phyloP scores from a whole-genome alignment of 1,140 invertebrate genomes.

The Calycopis cecrops region DNA sequence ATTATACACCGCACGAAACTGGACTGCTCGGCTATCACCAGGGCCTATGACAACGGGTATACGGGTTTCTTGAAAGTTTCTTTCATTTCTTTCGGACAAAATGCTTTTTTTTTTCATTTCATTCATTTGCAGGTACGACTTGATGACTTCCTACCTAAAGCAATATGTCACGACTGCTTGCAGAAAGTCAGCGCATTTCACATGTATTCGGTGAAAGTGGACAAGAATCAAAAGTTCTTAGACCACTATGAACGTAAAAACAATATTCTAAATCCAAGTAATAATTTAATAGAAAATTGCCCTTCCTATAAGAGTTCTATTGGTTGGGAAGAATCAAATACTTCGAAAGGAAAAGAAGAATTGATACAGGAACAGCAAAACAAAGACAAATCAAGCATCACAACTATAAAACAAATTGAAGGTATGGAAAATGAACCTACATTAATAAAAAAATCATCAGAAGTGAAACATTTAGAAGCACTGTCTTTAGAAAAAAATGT shows the following conservation, averaged over 20 bases:
- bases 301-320: no score
- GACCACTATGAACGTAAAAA: slow-evolving; percentile 55
- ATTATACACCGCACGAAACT: no score
- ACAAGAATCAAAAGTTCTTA: slow-evolving; percentile 64
- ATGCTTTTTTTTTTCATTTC: background rate
- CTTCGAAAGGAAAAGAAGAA: no score
- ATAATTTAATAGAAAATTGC: no score
- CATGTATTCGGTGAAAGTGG: slow-evolving; percentile 56
- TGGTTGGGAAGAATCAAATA: no score
- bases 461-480: slow-evolving; percentile 56
- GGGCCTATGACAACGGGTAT: no score
- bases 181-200: slow-evolving; percentile 52
- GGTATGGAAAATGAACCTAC: slow-evolving; percentile 38
- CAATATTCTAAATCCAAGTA: slow-evolving; percentile 28
- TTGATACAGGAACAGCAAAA: no score
- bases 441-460: slow-evolving; percentile 44
- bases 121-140: slow-evolving; percentile 46
- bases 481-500: slow-evolving; percentile 62
- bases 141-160: slow-evolving; percentile 63
- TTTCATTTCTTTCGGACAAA: no score
- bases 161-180: slow-evolving; percentile 65
- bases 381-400: no score
- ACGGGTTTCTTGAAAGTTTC: no score
- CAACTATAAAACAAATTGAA: slow-evolving; percentile 42
- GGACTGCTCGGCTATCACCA: no score